Conservation (phyloP, 2,888 invertebrate genomes). For the Plebejus melissa region DNA sequence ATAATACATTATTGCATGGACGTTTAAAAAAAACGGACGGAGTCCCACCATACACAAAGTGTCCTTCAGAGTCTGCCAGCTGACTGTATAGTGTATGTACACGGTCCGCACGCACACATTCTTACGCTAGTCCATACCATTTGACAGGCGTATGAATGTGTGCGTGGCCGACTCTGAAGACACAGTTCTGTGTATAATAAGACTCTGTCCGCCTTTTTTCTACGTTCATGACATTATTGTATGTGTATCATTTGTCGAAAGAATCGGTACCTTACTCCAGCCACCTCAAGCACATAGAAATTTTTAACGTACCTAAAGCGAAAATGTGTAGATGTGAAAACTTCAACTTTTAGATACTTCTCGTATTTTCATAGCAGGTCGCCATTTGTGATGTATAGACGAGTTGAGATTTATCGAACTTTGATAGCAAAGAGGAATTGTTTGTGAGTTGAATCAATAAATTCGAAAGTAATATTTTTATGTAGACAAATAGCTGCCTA, state of each 20-base stretch:
- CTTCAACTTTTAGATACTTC: constrained; percentile 1
- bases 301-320: background rate
- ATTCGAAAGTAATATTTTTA: background rate
- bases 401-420: constrained; percentile 2
- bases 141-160: too few relatives aligned
- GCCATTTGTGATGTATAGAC: background rate
- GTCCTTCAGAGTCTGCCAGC: too few relatives aligned
- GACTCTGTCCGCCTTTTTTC: too few relatives aligned
- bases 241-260: background rate
- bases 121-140: too few relatives aligned
- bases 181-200: too few relatives aligned
- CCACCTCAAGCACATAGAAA: background rate
- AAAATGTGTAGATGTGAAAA: constrained; percentile 7
- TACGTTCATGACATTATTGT: too few relatives aligned
- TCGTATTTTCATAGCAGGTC: constrained; percentile 7
- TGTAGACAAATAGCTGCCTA: background rate
- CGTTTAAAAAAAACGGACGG: too few relatives aligned
- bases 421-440: background rate
- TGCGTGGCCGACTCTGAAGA: too few relatives aligned
- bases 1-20: too few relatives aligned
- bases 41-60: too few relatives aligned
- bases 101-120: too few relatives aligned
- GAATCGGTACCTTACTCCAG: background rate
- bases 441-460: background rate
- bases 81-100: too few relatives aligned